phyloP scores from a whole-genome alignment of 2,113 vertebrate species.

The Larimichthys polyactis region DNA sequence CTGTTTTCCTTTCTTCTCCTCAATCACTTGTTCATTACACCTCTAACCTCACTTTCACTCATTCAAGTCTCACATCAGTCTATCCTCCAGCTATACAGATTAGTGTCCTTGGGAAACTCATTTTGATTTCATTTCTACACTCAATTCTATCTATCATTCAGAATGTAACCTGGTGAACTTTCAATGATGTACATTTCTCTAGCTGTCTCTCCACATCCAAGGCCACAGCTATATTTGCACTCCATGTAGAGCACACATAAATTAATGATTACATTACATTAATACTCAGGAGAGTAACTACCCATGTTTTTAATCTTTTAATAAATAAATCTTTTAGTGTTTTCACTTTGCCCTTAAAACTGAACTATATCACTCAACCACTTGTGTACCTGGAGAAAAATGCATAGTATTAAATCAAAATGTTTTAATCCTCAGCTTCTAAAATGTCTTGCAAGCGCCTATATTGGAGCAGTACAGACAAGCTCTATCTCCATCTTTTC shows the following conservation, averaged over 20 bases:
- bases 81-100: slow-evolving; percentile 34
- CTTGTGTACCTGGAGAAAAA: background rate
- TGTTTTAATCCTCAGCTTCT: background rate
- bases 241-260: slow-evolving; percentile 56
- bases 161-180: slow-evolving; percentile 28
- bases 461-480: background rate
- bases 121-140: slow-evolving; percentile 45
- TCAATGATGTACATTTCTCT: slow-evolving; percentile 38
- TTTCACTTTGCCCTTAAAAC: slow-evolving; percentile 13
- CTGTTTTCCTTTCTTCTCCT: background rate
- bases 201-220: slow-evolving; percentile 26
- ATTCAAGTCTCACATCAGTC: background rate
- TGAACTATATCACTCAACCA: background rate
- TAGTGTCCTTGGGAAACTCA: slow-evolving; percentile 50
- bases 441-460: background rate
- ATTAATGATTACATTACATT: slow-evolving; percentile 66
- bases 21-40: slow-evolving; percentile 46
- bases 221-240: slow-evolving; percentile 38
- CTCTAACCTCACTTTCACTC: slow-evolving; percentile 50
- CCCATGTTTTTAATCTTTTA: slow-evolving; percentile 31
- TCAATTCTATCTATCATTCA: slow-evolving; percentile 47
- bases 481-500: background rate
- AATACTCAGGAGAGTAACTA: slow-evolving; percentile 25
- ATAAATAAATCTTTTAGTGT: slow-evolving; percentile 25
- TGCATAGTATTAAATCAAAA: background rate